Evolutionary conservation across 2,797 vertebrate species (phyloP), one percentile per base, ranked within the genome.

Genomic region (Geotrypetes seraphini): DNA sequence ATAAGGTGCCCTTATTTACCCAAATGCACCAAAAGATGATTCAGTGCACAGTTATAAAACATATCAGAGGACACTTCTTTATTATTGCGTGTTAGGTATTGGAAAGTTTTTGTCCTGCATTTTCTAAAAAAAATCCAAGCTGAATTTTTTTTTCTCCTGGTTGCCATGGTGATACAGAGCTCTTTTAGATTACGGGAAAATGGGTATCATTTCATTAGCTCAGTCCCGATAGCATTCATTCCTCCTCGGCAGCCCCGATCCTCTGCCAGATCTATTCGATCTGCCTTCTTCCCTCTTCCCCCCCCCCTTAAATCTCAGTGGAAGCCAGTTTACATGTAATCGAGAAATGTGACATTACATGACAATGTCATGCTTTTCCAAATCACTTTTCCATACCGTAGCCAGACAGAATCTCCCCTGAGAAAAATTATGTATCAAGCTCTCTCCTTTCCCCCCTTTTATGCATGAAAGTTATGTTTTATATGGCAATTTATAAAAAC

Each of bases 111-210:
- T 42, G 22, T 15, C 44, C 52, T 25, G 18, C 7, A 12, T 31
- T 31, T 42, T 43, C 26, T 29, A 10, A 34, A 36, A 34, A 36
- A 25, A 33, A 42, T 10, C 17, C 25, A 35, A 43, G 36, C 52
- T 32, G 41, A 50, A 57, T 26, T 59, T 39, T 62, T 67, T 63
- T 63, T 58, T 39, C 33, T n/a, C 69, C 63, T 60, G 71, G 83
- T 89, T 78, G 72, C 75, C 84, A 87, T 87, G 84, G 86, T 84
- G 79, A 89, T 71, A 63, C 28, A 16, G 50, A 66, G 78, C 70
- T 73, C 54, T 25, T 59, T 63, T 40, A 35, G 27, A 63, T 60
- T 59, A 31, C 52, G 64, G 60, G 39, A 53, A 74, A 73, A 75
- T 46, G 71, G 70, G 57, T 55, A 66, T 63, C 73, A 69, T 69